Evolutionary conservation across 53 echinoderm and acorn worm species (phyloP), one percentile per base, ranked within the genome.

Genomic region (Hippasteria phrygiana): DNA sequence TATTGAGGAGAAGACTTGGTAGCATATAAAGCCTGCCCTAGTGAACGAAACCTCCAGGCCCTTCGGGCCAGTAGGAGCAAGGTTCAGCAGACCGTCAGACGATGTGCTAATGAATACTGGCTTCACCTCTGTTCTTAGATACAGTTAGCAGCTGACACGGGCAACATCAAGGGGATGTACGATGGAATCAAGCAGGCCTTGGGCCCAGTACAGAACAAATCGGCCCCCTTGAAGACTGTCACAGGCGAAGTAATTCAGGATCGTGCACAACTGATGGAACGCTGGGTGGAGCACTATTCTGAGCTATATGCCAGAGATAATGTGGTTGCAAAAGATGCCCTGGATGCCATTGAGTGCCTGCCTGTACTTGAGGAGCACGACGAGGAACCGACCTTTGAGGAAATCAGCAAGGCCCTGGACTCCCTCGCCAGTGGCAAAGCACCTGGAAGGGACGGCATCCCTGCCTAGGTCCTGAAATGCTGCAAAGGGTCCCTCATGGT

Each of bases 251-350:
- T 79, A 22, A 91, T 91, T 17, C 74, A 33, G 11, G 91, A 85
- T 64, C 14, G n/a, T 27, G 18, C 51, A 2, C 13, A 53, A 26
- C 80, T 80, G 71, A 43, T 77, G 63, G 78, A 88, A 35, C 54
- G 71, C 71, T 88, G 88, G 75, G 89, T 74, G 5, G 90, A 93
- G 29, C 92, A 92, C 54, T 92, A 92, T 35, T 34, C 20, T 7
- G 38, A 73, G 22, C 73, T 88, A 0, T 88, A 88, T 50, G 37
- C 77, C 1, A 62, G 43, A 43, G 51, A 64, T 40, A 45, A 43
- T 20, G 36, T 7, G 2, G 74, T 88, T 1, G 0, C 63, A 4
- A 4, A 12, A 0, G 39, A 41, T 39, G 56, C 77, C 11, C 43
- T 88, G n/a, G 48, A 75, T 17, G 35, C 43, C 66, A 88, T 63